Evolutionary conservation across 2,113 vertebrate genomes (phyloP).

Genomic region (Misgurnus mizolepis): DNA sequence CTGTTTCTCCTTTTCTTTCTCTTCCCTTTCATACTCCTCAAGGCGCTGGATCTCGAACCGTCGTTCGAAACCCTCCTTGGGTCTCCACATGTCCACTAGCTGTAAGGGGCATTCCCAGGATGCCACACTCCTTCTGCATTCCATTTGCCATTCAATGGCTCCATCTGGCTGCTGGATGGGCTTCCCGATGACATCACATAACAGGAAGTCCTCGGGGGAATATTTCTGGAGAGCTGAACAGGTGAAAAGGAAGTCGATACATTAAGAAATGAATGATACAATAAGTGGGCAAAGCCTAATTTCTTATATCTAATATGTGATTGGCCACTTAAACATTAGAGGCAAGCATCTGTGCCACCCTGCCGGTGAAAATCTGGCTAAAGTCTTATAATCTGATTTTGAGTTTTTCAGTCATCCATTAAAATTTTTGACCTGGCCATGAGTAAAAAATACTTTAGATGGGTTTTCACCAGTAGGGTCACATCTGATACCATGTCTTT

Average conservation of each 20-base stretch:
- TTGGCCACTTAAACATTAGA: background rate
- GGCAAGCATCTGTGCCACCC: no score
- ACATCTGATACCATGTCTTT: no score
- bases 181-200: slow-evolving; percentile 85
- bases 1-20: slow-evolving; percentile 73
- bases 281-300: slow-evolving; percentile 4
- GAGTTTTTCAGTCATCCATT: no score
- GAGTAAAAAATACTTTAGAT: no score
- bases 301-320: slow-evolving; percentile 6
- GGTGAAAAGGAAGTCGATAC: slow-evolving; percentile 59
- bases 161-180: slow-evolving; percentile 76
- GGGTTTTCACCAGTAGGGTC: no score
- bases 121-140: slow-evolving; percentile 83
- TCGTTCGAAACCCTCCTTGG: slow-evolving; percentile 86
- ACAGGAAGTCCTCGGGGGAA: slow-evolving; percentile 78
- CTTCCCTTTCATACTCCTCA: slow-evolving; percentile 83
- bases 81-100: slow-evolving; percentile 90
- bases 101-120: slow-evolving; percentile 85
- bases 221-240: slow-evolving; percentile 74
- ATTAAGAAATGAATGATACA: slow-evolving; percentile 48
- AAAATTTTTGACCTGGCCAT: no score
- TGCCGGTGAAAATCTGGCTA: no score
- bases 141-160: slow-evolving; percentile 78
- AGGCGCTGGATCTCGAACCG: slow-evolving; percentile 88
- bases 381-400: no score